Conservation (phyloP, 2,888 invertebrate species). For the Drosophila acutilabella region DNA sequence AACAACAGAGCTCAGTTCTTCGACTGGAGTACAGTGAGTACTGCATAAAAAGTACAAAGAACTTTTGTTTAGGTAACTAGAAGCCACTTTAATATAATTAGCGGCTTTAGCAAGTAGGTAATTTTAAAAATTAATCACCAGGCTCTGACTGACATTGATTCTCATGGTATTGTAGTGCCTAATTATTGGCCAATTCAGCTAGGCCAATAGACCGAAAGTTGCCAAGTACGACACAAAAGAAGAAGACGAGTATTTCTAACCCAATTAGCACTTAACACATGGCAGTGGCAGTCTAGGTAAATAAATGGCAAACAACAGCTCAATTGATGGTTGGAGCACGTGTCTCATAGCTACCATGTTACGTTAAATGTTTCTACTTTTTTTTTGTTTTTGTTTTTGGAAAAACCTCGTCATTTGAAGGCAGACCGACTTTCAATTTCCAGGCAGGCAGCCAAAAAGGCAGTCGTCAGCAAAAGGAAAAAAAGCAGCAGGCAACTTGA, state of each 20-base stretch:
- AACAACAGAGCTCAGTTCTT: constrained; percentile 5
- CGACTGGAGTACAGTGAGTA: constrained; percentile 2
- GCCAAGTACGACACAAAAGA: neutral
- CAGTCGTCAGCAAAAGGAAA: constrained; percentile 72
- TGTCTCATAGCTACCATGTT: constrained; percentile 59
- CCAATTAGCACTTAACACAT: constrained; percentile 80
- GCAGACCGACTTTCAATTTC: constrained; percentile 75
- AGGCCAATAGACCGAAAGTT: constrained; percentile 16
- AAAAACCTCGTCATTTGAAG: neutral
- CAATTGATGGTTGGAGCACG: constrained; percentile 76
- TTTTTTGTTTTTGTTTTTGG: constrained; percentile 10
- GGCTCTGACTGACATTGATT: constrained; percentile 17
- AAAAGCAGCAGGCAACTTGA: constrained; percentile 52
- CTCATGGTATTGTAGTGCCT: constrained; percentile 39
- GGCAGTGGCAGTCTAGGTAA: constrained; percentile 65
- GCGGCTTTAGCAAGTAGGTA: constrained; percentile 65
- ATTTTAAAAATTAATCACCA: constrained; percentile 76
- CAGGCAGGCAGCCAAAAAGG: constrained; percentile 70
- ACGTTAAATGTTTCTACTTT: constrained; percentile 68
- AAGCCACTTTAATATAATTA: constrained; percentile 68
- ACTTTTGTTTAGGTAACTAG: constrained; percentile 10
- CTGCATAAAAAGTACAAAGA: constrained; percentile 7
- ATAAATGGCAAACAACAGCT: constrained; percentile 75
- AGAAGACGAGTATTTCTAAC: constrained; percentile 54
- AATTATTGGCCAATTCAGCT: constrained; percentile 53